Conservation (phyloP, 2,888 invertebrate species). For the Synergus umbraculus region DNA sequence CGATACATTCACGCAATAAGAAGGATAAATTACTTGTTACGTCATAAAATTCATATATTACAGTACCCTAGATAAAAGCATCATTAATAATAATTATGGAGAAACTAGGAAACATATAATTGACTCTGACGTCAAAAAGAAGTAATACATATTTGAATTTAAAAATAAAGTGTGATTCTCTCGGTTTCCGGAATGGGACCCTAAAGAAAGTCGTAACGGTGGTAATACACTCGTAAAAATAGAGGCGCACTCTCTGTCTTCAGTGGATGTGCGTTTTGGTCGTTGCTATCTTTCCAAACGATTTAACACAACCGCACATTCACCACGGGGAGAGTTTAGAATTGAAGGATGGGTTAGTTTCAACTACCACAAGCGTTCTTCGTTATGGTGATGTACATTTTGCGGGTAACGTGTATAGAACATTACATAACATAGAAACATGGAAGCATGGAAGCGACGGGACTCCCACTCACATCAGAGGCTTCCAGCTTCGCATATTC, state of each 20-base stretch:
- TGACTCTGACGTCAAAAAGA: background rate
- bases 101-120: background rate
- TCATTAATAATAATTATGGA: background rate
- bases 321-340: background rate
- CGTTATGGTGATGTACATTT: constrained; percentile 18
- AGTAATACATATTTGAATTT: background rate
- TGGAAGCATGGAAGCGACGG: constrained; percentile 11
- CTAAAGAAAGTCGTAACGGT: constrained; percentile 26
- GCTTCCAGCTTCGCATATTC: background rate
- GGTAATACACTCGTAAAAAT: constrained; percentile 39
- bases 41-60: no score
- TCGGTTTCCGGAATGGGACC: constrained; percentile 33
- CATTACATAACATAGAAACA: background rate
- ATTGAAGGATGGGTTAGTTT: constrained; percentile 28
- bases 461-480: constrained; percentile 5
- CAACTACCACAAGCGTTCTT: constrained; percentile 20
- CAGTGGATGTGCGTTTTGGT: constrained; percentile 28
- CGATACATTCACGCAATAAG: no score
- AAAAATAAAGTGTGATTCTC: constrained; percentile 7
- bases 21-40: no score
- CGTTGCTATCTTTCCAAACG: constrained; percentile 33
- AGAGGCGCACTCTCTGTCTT: constrained; percentile 20
- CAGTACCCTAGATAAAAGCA: background rate
- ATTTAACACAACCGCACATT: constrained; percentile 27
- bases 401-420: background rate